Evolutionary conservation across 2,797 vertebrate species (phyloP).

Genomic region (Chromobotia macracanthus): DNA sequence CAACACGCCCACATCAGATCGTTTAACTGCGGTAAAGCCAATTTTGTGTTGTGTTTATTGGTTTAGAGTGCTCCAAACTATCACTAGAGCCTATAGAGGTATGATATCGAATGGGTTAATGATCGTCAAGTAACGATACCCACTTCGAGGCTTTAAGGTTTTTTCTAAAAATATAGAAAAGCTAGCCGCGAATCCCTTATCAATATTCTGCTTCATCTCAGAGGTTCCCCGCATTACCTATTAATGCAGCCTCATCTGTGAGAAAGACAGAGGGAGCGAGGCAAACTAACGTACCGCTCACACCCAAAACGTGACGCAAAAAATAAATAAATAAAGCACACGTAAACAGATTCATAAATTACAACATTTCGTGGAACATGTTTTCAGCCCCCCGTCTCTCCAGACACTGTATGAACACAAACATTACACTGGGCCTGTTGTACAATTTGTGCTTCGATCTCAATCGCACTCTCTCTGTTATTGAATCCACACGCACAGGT

Average conservation of each 20-base stretch:
- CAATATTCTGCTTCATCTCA: constrained; percentile 57
- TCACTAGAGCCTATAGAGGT: neutral
- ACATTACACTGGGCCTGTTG: neutral
- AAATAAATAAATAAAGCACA: constrained; percentile 46
- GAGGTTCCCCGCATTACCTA: constrained; percentile 52
- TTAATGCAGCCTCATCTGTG: constrained; percentile 36
- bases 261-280: neutral
- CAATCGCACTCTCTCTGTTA: neutral
- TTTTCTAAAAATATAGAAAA: constrained; percentile 43
- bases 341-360: constrained; percentile 28
- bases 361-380: constrained; percentile 8
- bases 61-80: neutral
- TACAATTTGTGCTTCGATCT: constrained; percentile 12
- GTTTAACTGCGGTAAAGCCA: neutral
- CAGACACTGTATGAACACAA: constrained; percentile 4
- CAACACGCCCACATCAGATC: neutral
- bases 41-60: neutral
- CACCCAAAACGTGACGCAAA: constrained; percentile 49
- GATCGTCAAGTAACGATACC: neutral
- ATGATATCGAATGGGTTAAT: constrained; percentile 24
- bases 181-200: constrained; percentile 38
- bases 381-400: neutral
- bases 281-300: constrained; percentile 24
- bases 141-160: neutral
- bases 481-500: constrained; percentile 75